Evolutionary conservation across 2,888 invertebrate species (phyloP).

Genomic region (Neoascia interrupta): DNA sequence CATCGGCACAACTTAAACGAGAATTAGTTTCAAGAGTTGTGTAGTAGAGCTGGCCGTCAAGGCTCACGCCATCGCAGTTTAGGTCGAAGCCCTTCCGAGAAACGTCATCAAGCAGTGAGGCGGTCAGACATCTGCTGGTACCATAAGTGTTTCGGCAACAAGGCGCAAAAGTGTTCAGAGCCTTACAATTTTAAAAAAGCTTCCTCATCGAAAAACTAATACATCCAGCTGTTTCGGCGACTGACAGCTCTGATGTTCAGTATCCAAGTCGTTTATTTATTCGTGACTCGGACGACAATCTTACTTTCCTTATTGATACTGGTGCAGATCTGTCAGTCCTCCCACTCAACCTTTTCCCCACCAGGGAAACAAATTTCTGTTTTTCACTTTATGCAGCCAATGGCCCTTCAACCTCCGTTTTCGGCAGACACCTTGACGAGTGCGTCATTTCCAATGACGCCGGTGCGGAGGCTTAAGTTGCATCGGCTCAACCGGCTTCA

Average conservation of each 20-base stretch:
- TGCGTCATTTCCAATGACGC: too few species aligned
- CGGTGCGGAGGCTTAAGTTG: too few species aligned
- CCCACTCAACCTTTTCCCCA: not conserved
- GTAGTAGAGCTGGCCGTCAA: not conserved
- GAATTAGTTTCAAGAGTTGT: not conserved
- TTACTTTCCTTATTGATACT: slow-evolving; percentile 9
- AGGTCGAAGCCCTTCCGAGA: not conserved
- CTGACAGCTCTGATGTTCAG: not conserved
- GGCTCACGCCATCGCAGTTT: not conserved
- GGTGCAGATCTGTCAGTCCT: slow-evolving; percentile 1
- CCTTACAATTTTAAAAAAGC: not conserved
- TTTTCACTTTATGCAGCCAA: not conserved
- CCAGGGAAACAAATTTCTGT: not conserved
- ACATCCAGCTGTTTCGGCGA: not conserved
- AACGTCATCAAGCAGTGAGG: not conserved
- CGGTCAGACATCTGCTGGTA: not conserved
- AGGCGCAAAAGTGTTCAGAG: not conserved
- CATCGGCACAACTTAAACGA: not conserved
- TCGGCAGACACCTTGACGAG: too few species aligned
- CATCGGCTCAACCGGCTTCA: too few species aligned
- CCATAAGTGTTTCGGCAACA: not conserved
- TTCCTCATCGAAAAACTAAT: not conserved
- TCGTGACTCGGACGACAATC: not conserved
- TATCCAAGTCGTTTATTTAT: not conserved
- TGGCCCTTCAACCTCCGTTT: too few species aligned